Base-by-base conservation (phyloP, 1,140 invertebrate genomes). In the Schlechtendalia chinensis region DNA sequence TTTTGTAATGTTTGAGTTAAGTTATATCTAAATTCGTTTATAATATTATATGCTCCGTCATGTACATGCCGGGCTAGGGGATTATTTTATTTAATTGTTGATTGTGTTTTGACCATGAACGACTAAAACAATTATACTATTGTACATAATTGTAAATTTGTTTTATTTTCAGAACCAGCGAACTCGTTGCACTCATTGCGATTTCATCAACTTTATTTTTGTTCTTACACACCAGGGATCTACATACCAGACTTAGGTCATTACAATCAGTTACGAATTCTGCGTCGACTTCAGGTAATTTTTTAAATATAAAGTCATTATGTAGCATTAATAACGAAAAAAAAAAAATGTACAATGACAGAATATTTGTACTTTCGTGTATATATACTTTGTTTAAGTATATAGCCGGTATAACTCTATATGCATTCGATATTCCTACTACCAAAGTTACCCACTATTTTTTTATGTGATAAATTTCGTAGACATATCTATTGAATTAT, bases 131-230 rank as follows among this genome's bases (percentile, higher is more conserved):
- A 72, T 29, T 5, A n/a, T 39, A 39, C 32, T 39, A 4, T 39
- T 39, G 8, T 39, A 39, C 32, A 8, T 39, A 39, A 39, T 39
- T 39, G 32, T n/a, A 8, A 1, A 54, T 19, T n/a, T 81, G 19
- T 82, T 79, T 59, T 77, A 11, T 59, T 77, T 75, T 22, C 58
- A 79, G 75, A 59, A 79, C 75, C 2, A 79, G 75, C 10, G 75
- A 79, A 79, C 75, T 79, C n/a, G 29, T 79, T 27, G 75, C 75
- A 19, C 75, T 79, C 5, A 79, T 79, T 58, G 75, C 75, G 6
- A 59, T 79, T 63, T 79, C 75, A 1, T 79, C 75, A 61, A 79
- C 75, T 79, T 63, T 79, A 59, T 79, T 79, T 63, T 63, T 79
- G 29, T 79, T 79, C 17, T 63, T 79, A 29, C 75, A 79, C 58